These are phyloP conservation scores for Sphyrna mokarran DNA, from an alignment of 2,113 vertebrate genomes.

Conservation along the genomic window DNA sequence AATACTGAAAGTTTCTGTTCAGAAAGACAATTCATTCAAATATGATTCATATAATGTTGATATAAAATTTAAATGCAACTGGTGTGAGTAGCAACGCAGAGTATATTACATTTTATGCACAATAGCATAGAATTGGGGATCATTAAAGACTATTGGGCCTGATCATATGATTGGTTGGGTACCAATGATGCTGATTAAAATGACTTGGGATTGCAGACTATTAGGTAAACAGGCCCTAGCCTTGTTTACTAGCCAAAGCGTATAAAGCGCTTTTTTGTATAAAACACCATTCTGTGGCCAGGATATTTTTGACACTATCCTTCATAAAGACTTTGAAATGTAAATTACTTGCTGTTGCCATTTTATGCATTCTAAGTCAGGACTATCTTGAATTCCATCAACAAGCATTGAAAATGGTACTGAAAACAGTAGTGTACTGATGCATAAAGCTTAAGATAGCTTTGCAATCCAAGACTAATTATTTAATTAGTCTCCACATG, in stretches of 20 bases:
- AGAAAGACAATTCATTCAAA: not conserved
- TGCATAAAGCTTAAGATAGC: not conserved
- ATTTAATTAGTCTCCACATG: not conserved
- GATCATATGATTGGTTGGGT: not conserved
- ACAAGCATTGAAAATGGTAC: not conserved
- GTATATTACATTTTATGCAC: not conserved
- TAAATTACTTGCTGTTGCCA: not conserved
- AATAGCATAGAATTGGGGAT: not conserved
- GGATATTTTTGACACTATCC: not conserved
- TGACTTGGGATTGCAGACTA: not conserved
- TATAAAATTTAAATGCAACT: not conserved
- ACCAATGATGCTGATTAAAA: not conserved
- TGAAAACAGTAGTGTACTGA: not conserved
- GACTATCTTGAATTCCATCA: not conserved
- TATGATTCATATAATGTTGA: conserved; percentile 7
- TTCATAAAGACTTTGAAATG: not conserved
- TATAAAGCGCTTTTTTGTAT: too few species aligned
- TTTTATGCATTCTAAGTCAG: not conserved
- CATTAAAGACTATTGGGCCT: not conserved
- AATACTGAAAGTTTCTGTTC: not conserved
- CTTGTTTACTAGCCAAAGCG: not conserved
- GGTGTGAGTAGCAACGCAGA: not conserved
- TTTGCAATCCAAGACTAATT: not conserved
- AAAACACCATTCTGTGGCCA: too few species aligned
- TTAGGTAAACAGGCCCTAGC: not conserved